These are phyloP conservation scores for Xestia sexstrigata DNA, from an alignment of 2,888 invertebrate genomes.

Conservation along the genomic window DNA sequence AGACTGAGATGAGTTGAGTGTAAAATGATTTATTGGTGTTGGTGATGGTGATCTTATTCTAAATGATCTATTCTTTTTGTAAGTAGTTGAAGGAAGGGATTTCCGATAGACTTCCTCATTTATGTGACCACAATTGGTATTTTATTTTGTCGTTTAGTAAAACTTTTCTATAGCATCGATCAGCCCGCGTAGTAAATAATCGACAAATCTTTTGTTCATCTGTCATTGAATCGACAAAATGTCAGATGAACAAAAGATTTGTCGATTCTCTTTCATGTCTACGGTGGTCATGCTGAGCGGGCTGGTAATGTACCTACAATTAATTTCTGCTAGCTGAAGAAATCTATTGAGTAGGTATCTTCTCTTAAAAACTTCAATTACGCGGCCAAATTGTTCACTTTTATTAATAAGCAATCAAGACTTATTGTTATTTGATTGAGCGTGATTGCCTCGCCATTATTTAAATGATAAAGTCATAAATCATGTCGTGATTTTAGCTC, in stretches of 20 bases:
- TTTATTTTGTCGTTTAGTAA: not conserved
- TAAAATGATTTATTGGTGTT: not conserved
- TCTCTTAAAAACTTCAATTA: not conserved
- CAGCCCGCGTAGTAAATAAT: too few species aligned
- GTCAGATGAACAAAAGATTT: too few species aligned
- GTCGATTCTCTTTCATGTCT: too few species aligned
- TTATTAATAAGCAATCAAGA: conserved; percentile 30
- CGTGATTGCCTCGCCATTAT: conserved; percentile 31
- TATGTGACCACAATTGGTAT: not conserved
- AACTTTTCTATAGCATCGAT: not conserved
- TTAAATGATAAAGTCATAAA: conserved; percentile 30
- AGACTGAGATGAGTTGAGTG: conserved; percentile 14
- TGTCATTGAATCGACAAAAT: too few species aligned
- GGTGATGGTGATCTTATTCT: too few species aligned
- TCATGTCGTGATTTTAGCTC: conserved; percentile 19
- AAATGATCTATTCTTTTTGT: not conserved
- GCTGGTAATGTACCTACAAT: conserved; percentile 12
- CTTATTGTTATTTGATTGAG: conserved; percentile 43
- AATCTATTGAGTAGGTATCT: conserved; percentile 6
- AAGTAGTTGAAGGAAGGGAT: conserved; percentile 25
- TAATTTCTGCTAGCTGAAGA: conserved; percentile 5
- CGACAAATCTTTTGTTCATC: too few species aligned
- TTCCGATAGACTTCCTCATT: conserved; percentile 20
- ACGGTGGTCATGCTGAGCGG: too few species aligned
- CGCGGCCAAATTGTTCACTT: conserved; percentile 11